Conservation (phyloP, 1,140 invertebrate genomes). For the Drosophila tristis region DNA sequence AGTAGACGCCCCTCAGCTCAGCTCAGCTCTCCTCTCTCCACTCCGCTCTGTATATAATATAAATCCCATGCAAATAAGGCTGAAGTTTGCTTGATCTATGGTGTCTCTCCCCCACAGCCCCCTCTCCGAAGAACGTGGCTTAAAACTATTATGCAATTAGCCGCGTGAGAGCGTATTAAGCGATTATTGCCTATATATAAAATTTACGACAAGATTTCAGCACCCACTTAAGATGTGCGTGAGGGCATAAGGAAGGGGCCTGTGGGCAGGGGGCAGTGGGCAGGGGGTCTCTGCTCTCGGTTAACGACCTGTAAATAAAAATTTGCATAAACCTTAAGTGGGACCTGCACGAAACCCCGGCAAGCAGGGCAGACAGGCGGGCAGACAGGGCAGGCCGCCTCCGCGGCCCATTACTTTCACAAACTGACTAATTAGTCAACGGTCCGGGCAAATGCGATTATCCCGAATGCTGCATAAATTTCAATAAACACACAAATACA, state of each 20-base stretch:
- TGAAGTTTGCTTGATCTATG: constrained; percentile 19
- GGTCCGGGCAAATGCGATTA: constrained; percentile 43
- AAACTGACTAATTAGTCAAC: constrained; percentile 76
- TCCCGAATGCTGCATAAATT: constrained; percentile 66
- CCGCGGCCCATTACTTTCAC: constrained; percentile 68
- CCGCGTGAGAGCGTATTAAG: constrained; percentile 64
- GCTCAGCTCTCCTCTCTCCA: neutral
- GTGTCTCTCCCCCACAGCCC: neutral
- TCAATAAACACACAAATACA: constrained; percentile 51
- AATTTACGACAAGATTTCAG: constrained; percentile 67
- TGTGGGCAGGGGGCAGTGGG: neutral
- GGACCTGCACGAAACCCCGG: constrained; percentile 32
- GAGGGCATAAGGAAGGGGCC: neutral
- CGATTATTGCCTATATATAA: constrained; percentile 71
- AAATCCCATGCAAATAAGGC: constrained; percentile 72
- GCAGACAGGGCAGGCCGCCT: neutral
- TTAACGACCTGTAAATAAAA: constrained; percentile 79
- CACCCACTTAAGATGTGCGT: constrained; percentile 66
- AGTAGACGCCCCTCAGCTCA: neutral
- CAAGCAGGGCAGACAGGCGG: neutral
- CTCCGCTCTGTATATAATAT: constrained; percentile 45
- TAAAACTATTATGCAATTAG: constrained; percentile 78
- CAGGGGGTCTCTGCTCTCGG: constrained; percentile 39
- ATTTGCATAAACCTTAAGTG: constrained; percentile 71
- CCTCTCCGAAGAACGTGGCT: constrained; percentile 28